Evolutionary conservation across 2,888 invertebrate genomes (phyloP).

Genomic region (Tenthredo mesomela): DNA sequence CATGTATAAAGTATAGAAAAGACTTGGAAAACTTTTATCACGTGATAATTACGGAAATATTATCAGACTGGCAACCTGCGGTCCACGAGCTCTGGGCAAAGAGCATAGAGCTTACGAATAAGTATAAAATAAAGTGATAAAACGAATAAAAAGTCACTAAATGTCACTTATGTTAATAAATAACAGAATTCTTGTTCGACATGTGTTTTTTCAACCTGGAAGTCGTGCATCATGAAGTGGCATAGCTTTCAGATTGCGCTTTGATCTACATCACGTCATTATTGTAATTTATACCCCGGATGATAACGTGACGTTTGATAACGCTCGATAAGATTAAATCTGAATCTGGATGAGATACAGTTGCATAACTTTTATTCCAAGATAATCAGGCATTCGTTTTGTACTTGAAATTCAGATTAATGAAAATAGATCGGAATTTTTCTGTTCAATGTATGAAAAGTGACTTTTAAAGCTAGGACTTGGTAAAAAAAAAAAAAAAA

Average conservation of each 20-base stretch:
- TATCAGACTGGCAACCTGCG: background rate
- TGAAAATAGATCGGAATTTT: background rate
- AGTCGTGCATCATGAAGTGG: background rate
- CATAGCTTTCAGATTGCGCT: background rate
- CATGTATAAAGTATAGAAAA: background rate
- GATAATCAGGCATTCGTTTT: background rate
- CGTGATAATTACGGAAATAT: slow-evolving; percentile 46
- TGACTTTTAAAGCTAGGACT: background rate
- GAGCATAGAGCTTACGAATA: background rate
- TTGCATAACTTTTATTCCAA: background rate
- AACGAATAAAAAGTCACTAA: background rate
- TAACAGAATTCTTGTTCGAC: background rate
- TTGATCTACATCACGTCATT: background rate
- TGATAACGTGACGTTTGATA: background rate
- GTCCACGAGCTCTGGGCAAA: background rate
- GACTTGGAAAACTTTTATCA: background rate
- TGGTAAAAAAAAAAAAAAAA: too few relatives aligned
- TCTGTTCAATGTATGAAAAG: background rate
- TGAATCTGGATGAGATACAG: background rate
- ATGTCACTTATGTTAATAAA: background rate
- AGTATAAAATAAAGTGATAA: background rate
- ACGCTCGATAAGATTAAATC: background rate
- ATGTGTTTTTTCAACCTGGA: background rate
- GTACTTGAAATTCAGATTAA: background rate
- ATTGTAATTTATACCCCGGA: background rate